Percentiles rank a stretch among this genome's conserved stretches.
These are phyloP conservation scores for Anthoscopus minutus DNA, from an alignment of 2,113 vertebrate genomes.

Conservation along the genomic window DNA sequence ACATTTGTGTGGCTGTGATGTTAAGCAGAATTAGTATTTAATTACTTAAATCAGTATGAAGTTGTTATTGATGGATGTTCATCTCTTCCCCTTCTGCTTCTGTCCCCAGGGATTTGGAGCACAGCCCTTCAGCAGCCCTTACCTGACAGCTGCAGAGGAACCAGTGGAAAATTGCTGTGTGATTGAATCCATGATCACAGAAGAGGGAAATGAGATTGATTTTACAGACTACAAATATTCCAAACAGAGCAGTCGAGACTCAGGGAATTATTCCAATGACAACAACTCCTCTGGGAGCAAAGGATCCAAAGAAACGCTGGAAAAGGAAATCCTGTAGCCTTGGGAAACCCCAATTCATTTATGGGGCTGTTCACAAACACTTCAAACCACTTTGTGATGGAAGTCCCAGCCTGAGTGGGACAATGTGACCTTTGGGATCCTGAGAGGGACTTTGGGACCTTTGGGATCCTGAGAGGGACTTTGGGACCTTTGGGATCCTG, in stretches of 20 bases:
- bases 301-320: background rate
- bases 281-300: conserved; percentile 7
- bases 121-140: background rate
- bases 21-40: background rate
- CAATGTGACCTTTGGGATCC: background rate
- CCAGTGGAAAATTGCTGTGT: conserved; percentile 48
- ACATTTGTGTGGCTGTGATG: background rate
- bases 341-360: background rate
- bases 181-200: background rate
- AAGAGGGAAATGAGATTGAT: background rate
- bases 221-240: background rate
- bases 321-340: background rate
- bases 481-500: too few species aligned
- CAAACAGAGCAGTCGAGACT: conserved; percentile 61
- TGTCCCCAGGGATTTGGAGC: conserved; percentile 39
- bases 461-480: background rate
- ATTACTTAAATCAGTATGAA: background rate
- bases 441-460: background rate
- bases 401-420: background rate
- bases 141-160: conserved; percentile 42
- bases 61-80: background rate
- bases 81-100: background rate
- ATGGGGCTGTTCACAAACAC: background rate
- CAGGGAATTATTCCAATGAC: conserved; percentile 70
- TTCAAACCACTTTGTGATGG: background rate